These are phyloP conservation scores for Diploptera punctata DNA, from an alignment of 2,888 invertebrate species.

Conservation along the genomic window DNA sequence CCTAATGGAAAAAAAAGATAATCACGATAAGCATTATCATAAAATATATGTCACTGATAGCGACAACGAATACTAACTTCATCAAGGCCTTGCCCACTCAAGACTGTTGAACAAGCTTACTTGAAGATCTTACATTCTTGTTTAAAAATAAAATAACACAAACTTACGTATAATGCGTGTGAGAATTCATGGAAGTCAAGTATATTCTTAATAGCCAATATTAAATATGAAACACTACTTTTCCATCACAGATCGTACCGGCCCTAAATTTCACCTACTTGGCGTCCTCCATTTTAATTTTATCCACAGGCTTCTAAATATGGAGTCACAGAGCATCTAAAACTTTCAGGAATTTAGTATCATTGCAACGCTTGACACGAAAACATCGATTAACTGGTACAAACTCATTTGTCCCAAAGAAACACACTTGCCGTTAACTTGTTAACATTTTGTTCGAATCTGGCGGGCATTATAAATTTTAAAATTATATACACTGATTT, in stretches of 20 bases:
- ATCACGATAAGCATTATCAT: not conserved
- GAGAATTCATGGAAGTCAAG: constrained; percentile 42
- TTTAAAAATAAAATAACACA: not conserved
- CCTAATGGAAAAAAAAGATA: constrained; percentile 45
- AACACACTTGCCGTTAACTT: too few relatives aligned
- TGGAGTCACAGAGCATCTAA: too few relatives aligned
- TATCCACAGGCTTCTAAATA: constrained; percentile 16
- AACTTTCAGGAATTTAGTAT: too few relatives aligned
- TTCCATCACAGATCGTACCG: constrained; percentile 23
- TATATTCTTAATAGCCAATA: constrained; percentile 28
- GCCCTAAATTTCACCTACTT: not conserved
- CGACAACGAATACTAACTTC: not conserved
- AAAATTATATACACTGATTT: too few relatives aligned
- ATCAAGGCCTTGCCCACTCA: not conserved
- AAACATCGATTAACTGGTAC: too few relatives aligned
- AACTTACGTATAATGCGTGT: constrained; percentile 37
- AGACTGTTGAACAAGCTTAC: not conserved
- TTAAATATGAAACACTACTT: constrained; percentile 18
- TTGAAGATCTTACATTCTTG: not conserved
- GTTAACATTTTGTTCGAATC: too few relatives aligned
- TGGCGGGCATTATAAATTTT: too few relatives aligned
- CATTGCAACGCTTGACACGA: too few relatives aligned
- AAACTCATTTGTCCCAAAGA: too few relatives aligned
- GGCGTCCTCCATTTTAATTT: constrained; percentile 32
- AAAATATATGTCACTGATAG: not conserved